Conservation (phyloP, 2,797 vertebrate genomes). For the Liasis olivaceus region DNA sequence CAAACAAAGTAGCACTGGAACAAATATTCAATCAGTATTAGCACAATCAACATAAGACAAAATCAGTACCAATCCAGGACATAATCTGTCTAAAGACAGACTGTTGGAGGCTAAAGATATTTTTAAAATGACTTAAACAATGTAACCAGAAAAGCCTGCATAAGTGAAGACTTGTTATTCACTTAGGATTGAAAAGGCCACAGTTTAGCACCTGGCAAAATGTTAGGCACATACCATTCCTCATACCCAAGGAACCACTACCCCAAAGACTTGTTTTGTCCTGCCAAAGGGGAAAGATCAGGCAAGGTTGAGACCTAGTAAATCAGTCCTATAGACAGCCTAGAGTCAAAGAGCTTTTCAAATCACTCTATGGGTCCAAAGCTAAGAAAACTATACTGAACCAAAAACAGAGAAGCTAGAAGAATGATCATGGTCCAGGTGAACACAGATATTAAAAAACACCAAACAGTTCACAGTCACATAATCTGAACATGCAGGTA, state of each 20-base stretch:
- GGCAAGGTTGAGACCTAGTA: no score
- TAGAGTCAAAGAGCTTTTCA: no score
- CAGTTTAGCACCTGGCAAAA: not conserved
- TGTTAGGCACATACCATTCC: no score
- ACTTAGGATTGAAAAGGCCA: not conserved
- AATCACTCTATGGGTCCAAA: no score
- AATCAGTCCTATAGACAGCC: no score
- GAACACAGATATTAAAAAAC: no score
- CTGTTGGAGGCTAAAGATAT: not conserved
- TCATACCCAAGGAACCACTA: not conserved
- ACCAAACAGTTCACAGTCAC: no score
- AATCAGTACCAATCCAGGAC: not conserved
- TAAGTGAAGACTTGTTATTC: not conserved
- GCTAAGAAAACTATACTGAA: no score
- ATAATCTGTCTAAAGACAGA: not conserved
- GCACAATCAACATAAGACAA: not conserved
- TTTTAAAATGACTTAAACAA: not conserved
- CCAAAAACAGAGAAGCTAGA: no score
- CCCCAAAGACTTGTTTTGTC: not conserved
- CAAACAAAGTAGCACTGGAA: not conserved
- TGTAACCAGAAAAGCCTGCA: not conserved
- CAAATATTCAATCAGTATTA: not conserved
- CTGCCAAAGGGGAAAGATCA: no score
- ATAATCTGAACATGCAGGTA: not conserved
- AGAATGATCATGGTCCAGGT: no score